Evolutionary conservation across 2,113 vertebrate genomes (phyloP).

Genomic region (Leucopsar rothschildi): DNA sequence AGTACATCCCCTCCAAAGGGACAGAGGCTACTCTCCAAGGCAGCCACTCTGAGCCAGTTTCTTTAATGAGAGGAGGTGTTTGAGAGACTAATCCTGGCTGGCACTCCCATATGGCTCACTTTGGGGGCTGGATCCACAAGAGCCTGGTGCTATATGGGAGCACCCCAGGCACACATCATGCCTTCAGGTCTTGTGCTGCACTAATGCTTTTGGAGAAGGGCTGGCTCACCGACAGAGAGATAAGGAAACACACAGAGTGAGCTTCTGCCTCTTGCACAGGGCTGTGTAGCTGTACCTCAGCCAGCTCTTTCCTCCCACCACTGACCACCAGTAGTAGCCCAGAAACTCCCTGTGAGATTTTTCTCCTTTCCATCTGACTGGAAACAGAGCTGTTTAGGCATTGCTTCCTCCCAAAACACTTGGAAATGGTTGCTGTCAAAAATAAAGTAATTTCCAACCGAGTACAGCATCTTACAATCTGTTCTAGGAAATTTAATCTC

Average conservation of each 20-base stretch:
- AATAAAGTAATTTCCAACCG: background rate
- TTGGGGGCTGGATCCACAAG: background rate
- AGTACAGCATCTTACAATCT: background rate
- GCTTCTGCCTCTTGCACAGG: background rate
- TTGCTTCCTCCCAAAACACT: background rate
- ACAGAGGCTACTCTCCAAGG: background rate
- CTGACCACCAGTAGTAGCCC: background rate
- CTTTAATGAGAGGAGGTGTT: background rate
- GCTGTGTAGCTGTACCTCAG: background rate
- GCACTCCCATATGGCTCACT: background rate
- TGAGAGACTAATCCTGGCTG: background rate
- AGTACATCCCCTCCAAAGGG: background rate
- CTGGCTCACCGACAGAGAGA: background rate
- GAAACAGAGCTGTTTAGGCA: background rate
- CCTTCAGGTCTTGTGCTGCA: background rate
- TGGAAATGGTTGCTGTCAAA: background rate
- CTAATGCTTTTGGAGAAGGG: background rate
- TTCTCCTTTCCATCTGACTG: background rate
- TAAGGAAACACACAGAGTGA: background rate
- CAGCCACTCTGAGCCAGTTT: background rate
- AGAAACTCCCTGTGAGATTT: background rate
- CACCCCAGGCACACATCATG: background rate
- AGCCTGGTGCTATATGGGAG: background rate
- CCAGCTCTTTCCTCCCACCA: background rate
- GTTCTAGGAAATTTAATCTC: background rate